Conservation (phyloP, 2,797 vertebrate species). For the Lithobates sylvaticus region DNA sequence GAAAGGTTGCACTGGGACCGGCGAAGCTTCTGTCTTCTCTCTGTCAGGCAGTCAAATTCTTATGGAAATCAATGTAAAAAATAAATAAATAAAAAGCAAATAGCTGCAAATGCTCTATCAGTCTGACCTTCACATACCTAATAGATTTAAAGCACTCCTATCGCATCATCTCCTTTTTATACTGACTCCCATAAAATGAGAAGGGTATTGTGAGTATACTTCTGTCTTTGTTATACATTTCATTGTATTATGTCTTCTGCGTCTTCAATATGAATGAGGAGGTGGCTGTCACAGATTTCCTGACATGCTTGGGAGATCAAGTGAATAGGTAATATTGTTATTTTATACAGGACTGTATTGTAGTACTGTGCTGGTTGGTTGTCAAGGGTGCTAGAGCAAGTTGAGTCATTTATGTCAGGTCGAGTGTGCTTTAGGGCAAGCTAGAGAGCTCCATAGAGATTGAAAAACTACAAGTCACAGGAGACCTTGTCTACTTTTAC, state of each 20-base stretch:
- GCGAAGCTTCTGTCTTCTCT: not conserved
- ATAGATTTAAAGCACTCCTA: conserved; percentile 10
- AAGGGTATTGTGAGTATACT: conserved; percentile 15
- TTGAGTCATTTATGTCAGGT: not conserved
- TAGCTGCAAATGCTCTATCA: conserved; percentile 18
- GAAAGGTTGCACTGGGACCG: conserved; percentile 12
- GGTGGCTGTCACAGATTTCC: conserved; percentile 13
- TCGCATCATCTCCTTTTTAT: conserved; percentile 21
- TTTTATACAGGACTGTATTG: conserved; percentile 7
- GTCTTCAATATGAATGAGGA: conserved; percentile 29
- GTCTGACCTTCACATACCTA: conserved; percentile 41
- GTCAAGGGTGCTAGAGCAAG: not conserved
- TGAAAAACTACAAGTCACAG: not conserved
- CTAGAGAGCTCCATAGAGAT: not conserved
- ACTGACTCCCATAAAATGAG: conserved; percentile 20
- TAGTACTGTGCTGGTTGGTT: not conserved
- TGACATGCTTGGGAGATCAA: conserved; percentile 15
- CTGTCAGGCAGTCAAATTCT: conserved; percentile 7
- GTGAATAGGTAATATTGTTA: conserved; percentile 21
- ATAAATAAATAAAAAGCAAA: conserved; percentile 8
- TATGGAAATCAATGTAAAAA: conserved; percentile 28
- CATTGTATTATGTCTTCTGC: conserved; percentile 13
- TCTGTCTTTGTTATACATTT: conserved; percentile 22
- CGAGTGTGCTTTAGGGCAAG: not conserved
- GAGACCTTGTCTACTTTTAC: not conserved